A percentile compares a stretch with the other conserved stretches of the same genome.
Conservation (phyloP, 2,113 vertebrate genomes). For the Athene cunicularia region DNA sequence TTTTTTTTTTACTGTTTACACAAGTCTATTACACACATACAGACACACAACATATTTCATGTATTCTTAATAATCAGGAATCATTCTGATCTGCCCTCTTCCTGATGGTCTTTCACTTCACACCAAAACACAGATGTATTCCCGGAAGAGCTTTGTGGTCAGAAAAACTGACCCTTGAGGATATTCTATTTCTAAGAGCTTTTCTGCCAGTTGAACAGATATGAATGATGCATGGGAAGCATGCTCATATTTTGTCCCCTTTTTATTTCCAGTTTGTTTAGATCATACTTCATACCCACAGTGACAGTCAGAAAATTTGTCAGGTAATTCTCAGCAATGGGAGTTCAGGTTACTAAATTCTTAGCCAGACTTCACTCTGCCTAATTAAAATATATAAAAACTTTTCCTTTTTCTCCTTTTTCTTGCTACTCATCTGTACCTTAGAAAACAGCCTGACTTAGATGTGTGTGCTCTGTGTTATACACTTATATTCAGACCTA, state of each 20-base stretch:
- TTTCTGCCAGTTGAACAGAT: background rate
- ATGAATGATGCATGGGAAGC: background rate
- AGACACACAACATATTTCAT: background rate
- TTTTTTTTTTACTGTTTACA: too few relatives aligned
- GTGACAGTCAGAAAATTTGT: background rate
- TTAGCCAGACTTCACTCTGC: background rate
- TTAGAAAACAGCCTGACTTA: background rate
- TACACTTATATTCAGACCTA: background rate
- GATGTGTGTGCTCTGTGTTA: background rate
- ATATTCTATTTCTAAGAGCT: background rate
- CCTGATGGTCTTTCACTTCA: background rate
- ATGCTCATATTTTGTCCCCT: background rate
- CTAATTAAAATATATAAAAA: background rate
- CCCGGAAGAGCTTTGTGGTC: background rate
- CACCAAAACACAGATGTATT: background rate
- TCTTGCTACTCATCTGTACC: fast-evolving
- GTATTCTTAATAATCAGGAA: background rate
- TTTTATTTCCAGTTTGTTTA: background rate
- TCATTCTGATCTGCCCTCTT: background rate
- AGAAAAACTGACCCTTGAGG: background rate
- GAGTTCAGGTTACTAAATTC: background rate
- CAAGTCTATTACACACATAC: background rate
- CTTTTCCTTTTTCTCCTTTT: too few relatives aligned
- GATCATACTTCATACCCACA: background rate
- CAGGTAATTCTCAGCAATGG: background rate